Evolutionary conservation across 2,113 vertebrate genomes (phyloP).

Genomic region (Hippocampus zosterae): DNA sequence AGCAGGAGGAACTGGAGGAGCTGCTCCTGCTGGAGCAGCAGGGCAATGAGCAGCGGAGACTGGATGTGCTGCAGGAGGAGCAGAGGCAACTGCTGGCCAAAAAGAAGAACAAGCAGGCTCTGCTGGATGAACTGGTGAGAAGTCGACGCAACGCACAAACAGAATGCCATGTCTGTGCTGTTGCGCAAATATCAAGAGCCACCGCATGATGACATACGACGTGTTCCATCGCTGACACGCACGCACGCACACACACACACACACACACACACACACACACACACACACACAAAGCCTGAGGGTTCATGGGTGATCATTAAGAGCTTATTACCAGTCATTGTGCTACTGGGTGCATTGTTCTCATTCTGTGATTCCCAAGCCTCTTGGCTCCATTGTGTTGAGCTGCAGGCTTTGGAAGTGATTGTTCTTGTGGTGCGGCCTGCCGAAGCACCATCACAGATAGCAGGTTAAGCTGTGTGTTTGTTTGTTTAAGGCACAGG

Average conservation of each 20-base stretch:
- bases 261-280: not conserved
- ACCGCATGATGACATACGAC: constrained; percentile 7
- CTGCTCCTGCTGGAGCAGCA: constrained; percentile 85
- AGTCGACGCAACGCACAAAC: not conserved
- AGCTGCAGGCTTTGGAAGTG: constrained; percentile 61
- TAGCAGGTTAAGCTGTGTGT: constrained; percentile 60
- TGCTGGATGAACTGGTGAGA: constrained; percentile 93
- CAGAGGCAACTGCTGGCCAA: constrained; percentile 87
- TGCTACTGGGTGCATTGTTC: constrained; percentile 55
- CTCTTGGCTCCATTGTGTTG: constrained; percentile 65
- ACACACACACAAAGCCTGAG: constrained; percentile 20
- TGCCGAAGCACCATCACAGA: constrained; percentile 60
- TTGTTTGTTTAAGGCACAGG: constrained; percentile 71
- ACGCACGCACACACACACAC: not conserved
- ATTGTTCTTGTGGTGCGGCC: constrained; percentile 61
- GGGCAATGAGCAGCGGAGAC: constrained; percentile 80
- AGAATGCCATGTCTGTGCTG: not conserved
- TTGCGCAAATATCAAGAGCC: constrained; percentile 7
- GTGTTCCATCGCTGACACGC: constrained; percentile 8
- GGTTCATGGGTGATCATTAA: constrained; percentile 60
- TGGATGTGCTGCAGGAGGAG: constrained; percentile 87
- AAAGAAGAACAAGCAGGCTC: constrained; percentile 91
- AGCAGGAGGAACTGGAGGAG: constrained; percentile 96
- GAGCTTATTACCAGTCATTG: constrained; percentile 64
- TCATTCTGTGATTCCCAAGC: constrained; percentile 65